Percentiles rank a stretch among this genome's conserved stretches.
These are phyloP conservation scores for Gobio gobio DNA, from an alignment of 2,113 vertebrate species.

Conservation along the genomic window DNA sequence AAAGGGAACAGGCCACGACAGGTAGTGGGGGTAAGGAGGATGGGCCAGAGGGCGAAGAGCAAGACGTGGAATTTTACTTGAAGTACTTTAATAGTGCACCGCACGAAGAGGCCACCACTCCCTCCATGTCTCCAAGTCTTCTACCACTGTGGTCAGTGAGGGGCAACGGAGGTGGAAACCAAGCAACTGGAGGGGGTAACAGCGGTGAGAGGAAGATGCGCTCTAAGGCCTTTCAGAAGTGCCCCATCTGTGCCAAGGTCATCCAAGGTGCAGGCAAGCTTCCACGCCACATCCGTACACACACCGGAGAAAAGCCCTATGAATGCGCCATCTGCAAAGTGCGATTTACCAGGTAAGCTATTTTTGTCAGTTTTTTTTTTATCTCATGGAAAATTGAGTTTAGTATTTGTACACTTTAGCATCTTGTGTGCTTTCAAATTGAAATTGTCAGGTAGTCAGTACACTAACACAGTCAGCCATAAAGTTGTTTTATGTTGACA, in stretches of 20 bases:
- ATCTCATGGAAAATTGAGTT: neutral
- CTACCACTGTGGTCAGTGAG: conserved; percentile 83
- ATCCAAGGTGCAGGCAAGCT: conserved; percentile 92
- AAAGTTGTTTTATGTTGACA: conserved; percentile 72
- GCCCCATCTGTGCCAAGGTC: conserved; percentile 98
- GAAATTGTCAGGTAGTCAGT: conserved; percentile 44
- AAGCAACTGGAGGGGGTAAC: conserved; percentile 54
- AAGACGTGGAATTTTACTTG: conserved; percentile 98
- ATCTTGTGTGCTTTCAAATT: neutral
- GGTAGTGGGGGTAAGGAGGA: conserved; percentile 76
- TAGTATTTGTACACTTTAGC: neutral
- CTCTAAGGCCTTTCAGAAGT: conserved; percentile 99
- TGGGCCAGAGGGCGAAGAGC: conserved; percentile 85
- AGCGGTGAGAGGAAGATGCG: conserved; percentile 92
- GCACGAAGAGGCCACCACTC: conserved; percentile 77
- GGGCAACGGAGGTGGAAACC: conserved; percentile 56
- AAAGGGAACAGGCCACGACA: conserved; percentile 70
- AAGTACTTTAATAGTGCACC: conserved; percentile 92
- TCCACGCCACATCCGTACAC: conserved; percentile 97
- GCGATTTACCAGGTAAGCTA: conserved; percentile 82
- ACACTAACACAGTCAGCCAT: conserved; percentile 55
- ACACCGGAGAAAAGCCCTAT: conserved; percentile 98
- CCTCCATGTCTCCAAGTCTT: conserved; percentile 79
- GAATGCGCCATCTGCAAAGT: conserved; percentile 94
- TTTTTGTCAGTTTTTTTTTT: neutral